Evolutionary conservation across 1,140 invertebrate species (phyloP).

Genomic region (Maconellicoccus hirsutus): DNA sequence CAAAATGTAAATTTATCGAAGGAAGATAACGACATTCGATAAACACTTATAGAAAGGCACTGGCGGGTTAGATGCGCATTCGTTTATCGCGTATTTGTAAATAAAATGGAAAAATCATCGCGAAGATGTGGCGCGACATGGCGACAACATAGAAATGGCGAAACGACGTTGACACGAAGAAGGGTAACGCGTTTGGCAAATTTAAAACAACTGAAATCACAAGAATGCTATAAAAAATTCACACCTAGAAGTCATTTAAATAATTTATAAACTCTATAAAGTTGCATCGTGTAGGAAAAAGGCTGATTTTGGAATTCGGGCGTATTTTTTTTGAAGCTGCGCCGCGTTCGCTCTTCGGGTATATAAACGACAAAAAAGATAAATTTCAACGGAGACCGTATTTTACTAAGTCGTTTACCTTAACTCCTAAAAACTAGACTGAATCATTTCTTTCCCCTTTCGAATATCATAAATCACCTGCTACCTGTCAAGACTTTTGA

Average conservation of each 20-base stretch:
- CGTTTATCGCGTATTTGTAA: neutral
- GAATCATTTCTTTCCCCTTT: constrained; percentile 13
- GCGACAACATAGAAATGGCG: no score
- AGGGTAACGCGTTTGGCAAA: neutral
- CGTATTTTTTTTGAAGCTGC: neutral
- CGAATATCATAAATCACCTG: constrained; percentile 14
- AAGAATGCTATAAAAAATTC: constrained; percentile 5
- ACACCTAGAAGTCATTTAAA: constrained; percentile 15
- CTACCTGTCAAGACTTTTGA: constrained; percentile 22
- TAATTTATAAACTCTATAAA: constrained; percentile 4
- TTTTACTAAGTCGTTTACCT: constrained; percentile 22
- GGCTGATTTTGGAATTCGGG: constrained; percentile 13
- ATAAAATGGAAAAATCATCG: neutral
- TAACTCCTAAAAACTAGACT: constrained; percentile 12
- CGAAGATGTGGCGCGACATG: neutral
- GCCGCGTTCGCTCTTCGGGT: neutral
- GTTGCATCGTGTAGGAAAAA: neutral
- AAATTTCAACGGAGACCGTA: constrained; percentile 16
- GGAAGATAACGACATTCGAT: no score
- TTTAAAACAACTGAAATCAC: neutral
- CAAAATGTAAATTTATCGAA: no score
- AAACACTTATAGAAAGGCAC: no score
- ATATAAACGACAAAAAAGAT: constrained; percentile 12
- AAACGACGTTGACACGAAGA: no score
- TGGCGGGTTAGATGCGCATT: neutral